Evolutionary conservation across 2,888 invertebrate genomes (phyloP), one percentile per base, ranked within the genome.

Genomic region (Cephus nigrinus): DNA sequence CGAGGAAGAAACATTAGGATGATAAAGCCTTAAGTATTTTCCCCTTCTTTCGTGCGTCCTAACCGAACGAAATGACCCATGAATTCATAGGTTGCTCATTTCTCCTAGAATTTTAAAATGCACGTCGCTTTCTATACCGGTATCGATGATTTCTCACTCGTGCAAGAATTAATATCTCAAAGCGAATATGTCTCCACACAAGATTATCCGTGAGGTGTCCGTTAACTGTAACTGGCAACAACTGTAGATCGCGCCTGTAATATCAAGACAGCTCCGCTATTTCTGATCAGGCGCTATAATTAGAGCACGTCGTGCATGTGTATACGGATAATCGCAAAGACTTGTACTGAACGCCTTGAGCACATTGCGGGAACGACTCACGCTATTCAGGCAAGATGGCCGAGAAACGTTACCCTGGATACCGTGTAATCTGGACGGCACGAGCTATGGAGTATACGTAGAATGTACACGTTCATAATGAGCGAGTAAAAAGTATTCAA

Each of bases 221-320:
- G 81, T 84, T 55, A 86, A 84, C 85, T 86, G 86, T 87, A 86
- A 78, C 81, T 81, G 77, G 35, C 68, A 80, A 80, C 55, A 85
- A 85, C 83, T 82, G 85, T 86, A 84, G 82, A 82, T 85, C 82
- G 82, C 82, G 82, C 84, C 82, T 77, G 80, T 86, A 80, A 83
- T 79, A 76, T 78, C 81, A 76, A 78, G 34, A 69, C 73, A 32
- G 82, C 82, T 81, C 79, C 81, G 82, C 83, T 84, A 86, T 87
- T 87, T 84, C 87, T 84, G 83, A 86, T 82, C 83, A 79, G 79
- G 76, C 79, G 78, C 83, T 86, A 84, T 85, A 87, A 87, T 87
- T 87, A 85, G 87, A 85, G 85, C 83, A 82, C 84, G 80, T 86
- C 85, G 82, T 76, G 82, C 76, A 81, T 77, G 81, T 80, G 72